Conservation (phyloP, 2,888 invertebrate species). For the Altica lythri region DNA sequence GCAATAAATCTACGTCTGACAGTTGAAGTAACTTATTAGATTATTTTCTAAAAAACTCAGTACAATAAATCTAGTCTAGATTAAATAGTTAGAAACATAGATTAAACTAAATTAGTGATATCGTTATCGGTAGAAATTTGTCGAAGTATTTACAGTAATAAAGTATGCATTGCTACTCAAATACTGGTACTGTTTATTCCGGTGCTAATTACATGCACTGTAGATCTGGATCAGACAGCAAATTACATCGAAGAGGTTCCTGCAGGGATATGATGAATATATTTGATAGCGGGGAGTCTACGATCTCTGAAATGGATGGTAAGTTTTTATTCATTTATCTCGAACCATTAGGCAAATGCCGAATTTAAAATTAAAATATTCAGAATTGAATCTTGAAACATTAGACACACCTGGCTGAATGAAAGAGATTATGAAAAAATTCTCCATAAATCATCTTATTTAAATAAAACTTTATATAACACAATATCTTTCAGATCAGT, state of each 20-base stretch:
- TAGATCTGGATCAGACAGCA: slow-evolving; percentile 54
- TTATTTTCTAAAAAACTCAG: neutral
- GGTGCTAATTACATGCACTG: slow-evolving; percentile 52
- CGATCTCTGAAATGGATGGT: slow-evolving; percentile 56
- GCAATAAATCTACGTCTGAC: slow-evolving; percentile 4
- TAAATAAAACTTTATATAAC: too few species aligned
- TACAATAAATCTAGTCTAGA: neutral
- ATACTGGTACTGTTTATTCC: slow-evolving; percentile 40
- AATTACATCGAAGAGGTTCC: slow-evolving; percentile 49
- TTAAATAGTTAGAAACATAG: neutral
- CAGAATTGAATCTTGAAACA: too few species aligned
- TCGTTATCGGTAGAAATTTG: slow-evolving; percentile 10
- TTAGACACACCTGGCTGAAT: too few species aligned
- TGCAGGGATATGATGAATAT: slow-evolving; percentile 41
- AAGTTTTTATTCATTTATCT: too few species aligned
- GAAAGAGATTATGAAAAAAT: too few species aligned
- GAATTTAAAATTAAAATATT: too few species aligned
- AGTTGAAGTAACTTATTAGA: slow-evolving; percentile 3
- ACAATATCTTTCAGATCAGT: too few species aligned
- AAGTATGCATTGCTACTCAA: slow-evolving; percentile 50
- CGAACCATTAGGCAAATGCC: too few species aligned
- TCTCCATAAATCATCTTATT: too few species aligned
- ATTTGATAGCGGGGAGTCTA: slow-evolving; percentile 55
- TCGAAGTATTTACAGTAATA: slow-evolving; percentile 38
- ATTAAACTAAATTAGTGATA: neutral